Evolutionary conservation across 2,113 vertebrate species (phyloP), one percentile per base, ranked within the genome.

Genomic region (Onychorhynchus coronatus): DNA sequence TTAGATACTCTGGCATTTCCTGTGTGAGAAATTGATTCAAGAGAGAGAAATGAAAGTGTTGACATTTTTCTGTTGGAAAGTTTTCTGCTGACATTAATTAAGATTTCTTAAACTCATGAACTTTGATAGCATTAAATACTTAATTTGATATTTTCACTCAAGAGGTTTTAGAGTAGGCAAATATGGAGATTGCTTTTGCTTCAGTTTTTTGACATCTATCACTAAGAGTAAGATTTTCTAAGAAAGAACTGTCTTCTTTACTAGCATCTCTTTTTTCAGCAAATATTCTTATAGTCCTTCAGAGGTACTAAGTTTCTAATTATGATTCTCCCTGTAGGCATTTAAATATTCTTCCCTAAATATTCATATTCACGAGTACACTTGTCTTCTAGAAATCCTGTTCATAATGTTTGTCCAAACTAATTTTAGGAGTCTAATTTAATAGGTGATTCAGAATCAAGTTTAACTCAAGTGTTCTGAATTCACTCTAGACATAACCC

Each of bases 71-170:
- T 65, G 7, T 46, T 68, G 33, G 62, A 74, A 95, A 85, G 10
- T 68, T 96, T 87, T 93, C 63, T 62, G 14, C n/a, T 83, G 67
- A 42, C 23, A 71, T 95, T 89, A 96, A 93, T 95, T 96, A 96
- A 85, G 63, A 78, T 90, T 93, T 59, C 50, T 42, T 92, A 59
- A 72, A 85, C 33, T 56, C 44, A 49, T 37, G 71, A 85, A 89
- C 8, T 87, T 84, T 89, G 37, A 67, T 61, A 95, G 21, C 16
- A 88, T 71, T 83, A 93, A 88, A 83, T 53, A 53, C 28, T 73
- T 82, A 46, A 72, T 86, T 93, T 23, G 2, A 65, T 91, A 75
- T 94, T 95, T 95, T 92, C 30, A 52, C 41, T 89, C 16, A 79
- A 56, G 49, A 30, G 10, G 1, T 71, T 74, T 74, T 65, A 72